A percentile compares a stretch with the other conserved stretches of the same genome.
phyloP scores from a whole-genome alignment of 2,888 invertebrate species.

The Hyalella azteca region DNA sequence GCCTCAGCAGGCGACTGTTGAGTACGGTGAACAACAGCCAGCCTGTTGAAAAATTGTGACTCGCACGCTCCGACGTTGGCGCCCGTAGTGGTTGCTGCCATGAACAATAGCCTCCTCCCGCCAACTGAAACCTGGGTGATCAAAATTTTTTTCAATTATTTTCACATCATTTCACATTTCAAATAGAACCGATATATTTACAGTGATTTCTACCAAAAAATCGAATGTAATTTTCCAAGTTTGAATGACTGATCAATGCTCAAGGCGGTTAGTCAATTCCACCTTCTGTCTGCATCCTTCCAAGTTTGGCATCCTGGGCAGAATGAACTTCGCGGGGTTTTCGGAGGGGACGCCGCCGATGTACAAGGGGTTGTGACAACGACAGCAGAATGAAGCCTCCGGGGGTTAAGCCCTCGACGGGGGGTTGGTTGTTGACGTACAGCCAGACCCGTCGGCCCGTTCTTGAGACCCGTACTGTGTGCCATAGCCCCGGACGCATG shows the following conservation, averaged over 20 bases:
- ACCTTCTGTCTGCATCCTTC: slow-evolving; percentile 93
- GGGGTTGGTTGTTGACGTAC: slow-evolving; percentile 72
- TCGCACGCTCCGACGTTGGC: slow-evolving; percentile 78
- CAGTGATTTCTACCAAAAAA: too few species aligned
- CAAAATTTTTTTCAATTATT: too few species aligned
- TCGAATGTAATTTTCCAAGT: too few species aligned
- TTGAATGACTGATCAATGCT: too few species aligned
- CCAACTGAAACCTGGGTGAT: too few species aligned
- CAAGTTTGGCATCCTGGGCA: slow-evolving; percentile 78
- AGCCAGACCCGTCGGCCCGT: slow-evolving; percentile 77
- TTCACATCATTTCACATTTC: too few species aligned
- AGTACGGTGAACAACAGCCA: too few species aligned
- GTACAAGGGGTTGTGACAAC: slow-evolving; percentile 81
- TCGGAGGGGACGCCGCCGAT: slow-evolving; percentile 87
- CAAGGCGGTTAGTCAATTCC: too few species aligned
- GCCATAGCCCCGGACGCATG: slow-evolving; percentile 82
- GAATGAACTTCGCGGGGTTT: slow-evolving; percentile 77
- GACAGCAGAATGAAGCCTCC: slow-evolving; percentile 84
- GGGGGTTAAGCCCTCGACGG: slow-evolving; percentile 67
- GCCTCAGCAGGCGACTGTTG: too few species aligned
- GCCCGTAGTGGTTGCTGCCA: slow-evolving; percentile 86
- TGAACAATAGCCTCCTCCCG: slow-evolving; percentile 77
- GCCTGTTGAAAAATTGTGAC: too few species aligned
- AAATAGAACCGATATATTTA: too few species aligned
- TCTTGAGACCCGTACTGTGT: slow-evolving; percentile 74